Base-by-base conservation (phyloP, 2,888 invertebrate species). In the Synanthedon tipuliformis region DNA sequence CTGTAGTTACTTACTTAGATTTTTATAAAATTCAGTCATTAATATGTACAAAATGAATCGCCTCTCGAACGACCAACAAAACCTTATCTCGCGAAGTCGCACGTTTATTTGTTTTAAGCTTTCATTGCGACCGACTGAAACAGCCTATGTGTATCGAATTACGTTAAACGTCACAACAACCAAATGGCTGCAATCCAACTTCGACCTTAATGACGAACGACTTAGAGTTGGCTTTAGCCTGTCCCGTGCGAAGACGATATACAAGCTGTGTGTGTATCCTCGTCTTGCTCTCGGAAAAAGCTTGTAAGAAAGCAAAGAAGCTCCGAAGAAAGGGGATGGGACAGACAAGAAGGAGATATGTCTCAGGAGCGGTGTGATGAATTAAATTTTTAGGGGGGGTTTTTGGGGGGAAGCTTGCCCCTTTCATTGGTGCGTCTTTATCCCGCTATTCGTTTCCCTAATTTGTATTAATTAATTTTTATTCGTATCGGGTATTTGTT, bases 361-460 rank as follows among this genome's bases (percentile, higher is more conserved):
- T 86, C 85, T 82, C 81, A 76, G 77, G 69, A 68, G 71, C 64
- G 77, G 71, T 71, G 83, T 87, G 87, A 86, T 86, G 87, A 87
- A 87, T 87, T 87, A 86, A 87, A 87, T 87, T 87, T 86, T 86
- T 85, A 84, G 84, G 75, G 86, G 85, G 85, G 75, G 77, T 72
- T 66, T 64, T 64, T 78, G 78, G 72, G 73, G 75, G 69, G 34
- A 34, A 34, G 57, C 59, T 64, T 67, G 74, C 76, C 78, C 78
- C 80, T 79, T 79, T 77, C 78, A 75, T 78, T 72, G 77, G 73
- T 78, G 81, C 77, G 78, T 78, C 82, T 80, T 79, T 78, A 77
- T 81, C 78, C 74, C 69, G 75, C 72, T 75, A 71, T 72, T 71
- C 76, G 76, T 76, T 78, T 73, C 77, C 78, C 75, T 84, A 84